phyloP scores from a whole-genome alignment of 2,888 invertebrate genomes.

The Agrotis puta region DNA sequence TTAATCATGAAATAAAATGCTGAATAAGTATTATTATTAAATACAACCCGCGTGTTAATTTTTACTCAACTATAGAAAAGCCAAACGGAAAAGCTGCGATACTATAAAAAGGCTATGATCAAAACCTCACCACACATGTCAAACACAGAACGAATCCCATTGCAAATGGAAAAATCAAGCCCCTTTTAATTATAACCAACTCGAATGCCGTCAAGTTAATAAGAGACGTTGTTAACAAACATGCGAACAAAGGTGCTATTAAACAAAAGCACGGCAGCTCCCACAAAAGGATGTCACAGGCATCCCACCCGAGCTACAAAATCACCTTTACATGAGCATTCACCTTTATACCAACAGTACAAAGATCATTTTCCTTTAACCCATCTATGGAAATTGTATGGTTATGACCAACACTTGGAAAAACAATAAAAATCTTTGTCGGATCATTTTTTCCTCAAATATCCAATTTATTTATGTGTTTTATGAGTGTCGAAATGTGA shows the following conservation, averaged over 20 bases:
- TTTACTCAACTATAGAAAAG: background rate
- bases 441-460: constrained; percentile 70
- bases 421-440: constrained; percentile 74
- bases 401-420: constrained; percentile 67
- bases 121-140: constrained; percentile 38
- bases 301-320: constrained; percentile 67
- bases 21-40: background rate
- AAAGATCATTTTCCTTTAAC: constrained; percentile 58
- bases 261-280: constrained; percentile 70
- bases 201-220: constrained; percentile 73
- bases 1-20: no score
- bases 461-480: constrained; percentile 75
- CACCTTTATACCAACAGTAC: constrained; percentile 40
- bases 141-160: constrained; percentile 33
- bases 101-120: constrained; percentile 17
- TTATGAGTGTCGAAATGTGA: constrained; percentile 71
- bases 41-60: no score
- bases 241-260: constrained; percentile 76
- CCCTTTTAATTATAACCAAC: constrained; percentile 77
- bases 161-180: constrained; percentile 63
- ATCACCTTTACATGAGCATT: constrained; percentile 36
- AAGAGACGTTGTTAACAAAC: constrained; percentile 70
- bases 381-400: constrained; percentile 28
- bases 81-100: background rate
- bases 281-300: constrained; percentile 78